Evolutionary conservation across 2,888 invertebrate species (phyloP).

Genomic region (Panopea generosa): DNA sequence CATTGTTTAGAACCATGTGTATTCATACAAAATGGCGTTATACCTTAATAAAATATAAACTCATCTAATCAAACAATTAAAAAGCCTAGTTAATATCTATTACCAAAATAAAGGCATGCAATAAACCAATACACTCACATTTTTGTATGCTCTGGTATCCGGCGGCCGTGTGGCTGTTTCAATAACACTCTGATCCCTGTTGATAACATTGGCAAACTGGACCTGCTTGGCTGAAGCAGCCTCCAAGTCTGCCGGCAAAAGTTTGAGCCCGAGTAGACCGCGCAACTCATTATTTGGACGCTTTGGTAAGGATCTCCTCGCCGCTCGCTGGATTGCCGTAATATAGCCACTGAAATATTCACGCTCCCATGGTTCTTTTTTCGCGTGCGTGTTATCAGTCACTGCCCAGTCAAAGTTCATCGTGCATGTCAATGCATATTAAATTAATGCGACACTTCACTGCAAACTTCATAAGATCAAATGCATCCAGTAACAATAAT

Average conservation of each 20-base stretch:
- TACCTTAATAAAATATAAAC: too few species aligned
- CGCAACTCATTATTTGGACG: constrained; percentile 40
- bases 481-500: too few species aligned
- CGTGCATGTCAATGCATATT: not conserved
- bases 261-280: constrained; percentile 26
- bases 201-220: not conserved
- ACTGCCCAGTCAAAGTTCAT: constrained; percentile 53
- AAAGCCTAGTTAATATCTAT: too few species aligned
- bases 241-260: constrained; percentile 11
- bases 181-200: not conserved
- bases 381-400: constrained; percentile 10
- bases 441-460: too few species aligned
- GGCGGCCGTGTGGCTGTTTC: constrained; percentile 4
- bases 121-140: too few species aligned
- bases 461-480: too few species aligned
- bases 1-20: too few species aligned
- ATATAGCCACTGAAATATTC: constrained; percentile 47
- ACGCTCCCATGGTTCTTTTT: constrained; percentile 20
- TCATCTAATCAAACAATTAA: too few species aligned
- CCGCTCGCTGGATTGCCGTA: constrained; percentile 53
- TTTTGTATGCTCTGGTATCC: not conserved
- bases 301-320: constrained; percentile 48
- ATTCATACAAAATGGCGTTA: too few species aligned
- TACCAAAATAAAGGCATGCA: too few species aligned
- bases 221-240: not conserved